Conservation (phyloP, 2,888 invertebrate species). For the Rhingia rostrata region DNA sequence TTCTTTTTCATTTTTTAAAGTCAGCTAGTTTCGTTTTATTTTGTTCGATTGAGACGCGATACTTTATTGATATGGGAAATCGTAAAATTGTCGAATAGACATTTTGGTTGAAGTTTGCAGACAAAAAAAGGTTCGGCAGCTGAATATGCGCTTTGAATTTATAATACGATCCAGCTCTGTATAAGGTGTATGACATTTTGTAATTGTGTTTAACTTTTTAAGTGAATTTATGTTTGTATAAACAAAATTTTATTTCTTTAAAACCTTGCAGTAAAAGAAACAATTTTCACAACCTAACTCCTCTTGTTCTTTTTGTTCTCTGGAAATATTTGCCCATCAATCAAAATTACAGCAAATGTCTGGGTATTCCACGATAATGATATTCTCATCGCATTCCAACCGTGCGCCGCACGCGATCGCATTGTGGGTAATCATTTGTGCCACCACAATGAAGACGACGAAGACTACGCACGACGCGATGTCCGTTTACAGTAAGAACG, state of each 20-base stretch:
- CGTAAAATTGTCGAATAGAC: slow-evolving; percentile 2
- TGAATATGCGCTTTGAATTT: slow-evolving; percentile 12
- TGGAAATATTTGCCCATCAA: slow-evolving; percentile 40
- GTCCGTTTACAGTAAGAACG: neutral
- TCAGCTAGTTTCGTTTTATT: neutral
- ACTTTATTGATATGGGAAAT: slow-evolving; percentile 4
- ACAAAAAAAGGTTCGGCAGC: neutral
- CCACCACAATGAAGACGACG: neutral
- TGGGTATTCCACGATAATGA: slow-evolving; percentile 5
- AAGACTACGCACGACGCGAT: neutral
- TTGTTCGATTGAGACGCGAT: neutral
- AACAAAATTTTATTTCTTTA: neutral
- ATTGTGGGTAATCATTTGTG: slow-evolving; percentile 5
- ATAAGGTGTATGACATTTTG: neutral
- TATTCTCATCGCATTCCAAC: slow-evolving; percentile 19
- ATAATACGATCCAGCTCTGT: neutral
- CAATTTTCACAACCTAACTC: too few relatives aligned
- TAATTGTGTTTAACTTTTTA: neutral
- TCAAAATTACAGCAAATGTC: slow-evolving; percentile 49
- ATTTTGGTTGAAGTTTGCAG: slow-evolving; percentile 2
- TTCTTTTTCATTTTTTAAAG: neutral
- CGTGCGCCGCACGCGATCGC: slow-evolving; percentile 34
- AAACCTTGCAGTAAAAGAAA: neutral
- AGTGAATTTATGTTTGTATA: neutral
- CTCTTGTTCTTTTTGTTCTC: neutral